phyloP scores from a whole-genome alignment of 2,113 vertebrate genomes.

The Tor tambroides region DNA sequence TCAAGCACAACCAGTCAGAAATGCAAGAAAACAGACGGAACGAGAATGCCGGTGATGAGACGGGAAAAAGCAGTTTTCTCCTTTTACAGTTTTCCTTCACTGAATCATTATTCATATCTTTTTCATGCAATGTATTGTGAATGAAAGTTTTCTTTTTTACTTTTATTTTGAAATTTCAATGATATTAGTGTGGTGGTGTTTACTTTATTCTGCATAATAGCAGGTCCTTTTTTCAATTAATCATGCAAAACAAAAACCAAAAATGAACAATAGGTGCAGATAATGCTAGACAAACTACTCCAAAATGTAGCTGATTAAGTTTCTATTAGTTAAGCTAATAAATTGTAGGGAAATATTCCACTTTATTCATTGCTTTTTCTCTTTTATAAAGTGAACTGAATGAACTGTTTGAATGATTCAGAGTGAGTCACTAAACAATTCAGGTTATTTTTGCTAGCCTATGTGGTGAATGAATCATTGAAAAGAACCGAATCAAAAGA shows the following conservation, averaged over 20 bases:
- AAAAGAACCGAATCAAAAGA: not conserved
- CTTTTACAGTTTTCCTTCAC: not conserved
- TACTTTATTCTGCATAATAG: not conserved
- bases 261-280: not conserved
- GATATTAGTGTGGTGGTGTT: not conserved
- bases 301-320: not conserved
- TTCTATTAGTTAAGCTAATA: not conserved
- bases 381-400: not conserved
- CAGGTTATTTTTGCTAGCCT: not conserved
- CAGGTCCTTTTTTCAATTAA: not conserved
- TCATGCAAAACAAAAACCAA: no score
- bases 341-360: not conserved
- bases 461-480: not conserved
- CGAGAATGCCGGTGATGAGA: not conserved
- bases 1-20: conserved; percentile 19
- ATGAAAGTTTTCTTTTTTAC: not conserved
- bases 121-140: not conserved
- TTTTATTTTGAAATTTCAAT: not conserved
- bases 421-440: not conserved
- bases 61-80: no score
- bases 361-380: not conserved
- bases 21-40: not conserved
- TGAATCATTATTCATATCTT: not conserved
- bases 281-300: not conserved
- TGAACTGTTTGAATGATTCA: not conserved